Base-by-base conservation (phyloP, 2,797 vertebrate genomes). In the Dendrocincla fuliginosa region DNA sequence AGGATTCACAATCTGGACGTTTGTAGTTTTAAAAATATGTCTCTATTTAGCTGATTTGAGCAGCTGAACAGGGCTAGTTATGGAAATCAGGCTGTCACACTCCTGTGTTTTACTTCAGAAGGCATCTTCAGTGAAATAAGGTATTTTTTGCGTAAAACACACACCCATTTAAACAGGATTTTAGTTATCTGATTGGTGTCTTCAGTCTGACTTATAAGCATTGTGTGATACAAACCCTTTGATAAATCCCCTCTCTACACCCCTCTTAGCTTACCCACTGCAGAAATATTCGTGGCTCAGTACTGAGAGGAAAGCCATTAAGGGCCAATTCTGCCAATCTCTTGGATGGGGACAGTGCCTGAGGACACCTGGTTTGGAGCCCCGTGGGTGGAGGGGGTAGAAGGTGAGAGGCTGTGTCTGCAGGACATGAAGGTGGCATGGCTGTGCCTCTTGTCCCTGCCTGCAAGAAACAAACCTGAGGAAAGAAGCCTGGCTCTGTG, bases 1-100 rank as follows among this genome's bases (percentile, higher is more conserved):
- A 93, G 76, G 89, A 92, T 91, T 94, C 84, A 78, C 95, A 95
- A 96, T 97, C 95, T 96, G 95, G 91, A 95, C 33, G 0, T 89
- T 96, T 91, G 92, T 83, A 95, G 91, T 96, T 96, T 96, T 93
- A 89, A 94, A 97, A 95, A 95, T 95, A 95, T 94, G 73, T 97
- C 94, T 96, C 82, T 96, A 81, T 96, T 94, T 96, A 95, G 93
- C 82, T 89, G 84, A 92, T 96, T 89, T 81, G 90, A 93, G 90
- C 90, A 93, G 90, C 92, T 94, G 95, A 97, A 87, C 57, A 65
- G 87, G 55, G 65, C 55, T 96, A 73, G 87, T 78, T 96, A 86
- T 84, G 89, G 87, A 96, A 96, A 96, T 93, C 89, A 92, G 96
- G 73, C 95, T 97, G 91, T 91, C 89, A 65, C 42, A 84, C 78